These are phyloP conservation scores for Ceratothoa steindachneri DNA, from an alignment of 2,888 invertebrate genomes.

Conservation along the genomic window DNA sequence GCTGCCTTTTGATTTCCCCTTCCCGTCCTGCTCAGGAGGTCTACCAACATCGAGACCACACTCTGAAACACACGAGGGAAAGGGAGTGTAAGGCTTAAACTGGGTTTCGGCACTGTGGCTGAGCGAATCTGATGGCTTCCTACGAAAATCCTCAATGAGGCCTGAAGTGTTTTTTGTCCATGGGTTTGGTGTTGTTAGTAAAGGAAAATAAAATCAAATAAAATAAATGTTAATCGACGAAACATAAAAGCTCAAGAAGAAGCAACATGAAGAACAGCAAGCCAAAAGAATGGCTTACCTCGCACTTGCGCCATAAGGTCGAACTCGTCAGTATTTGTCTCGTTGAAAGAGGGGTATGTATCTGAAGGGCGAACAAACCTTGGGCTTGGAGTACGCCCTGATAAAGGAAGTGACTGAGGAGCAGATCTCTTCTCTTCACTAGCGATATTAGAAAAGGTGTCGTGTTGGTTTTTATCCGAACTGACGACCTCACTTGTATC, in stretches of 20 bases:
- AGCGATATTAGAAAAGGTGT: background rate
- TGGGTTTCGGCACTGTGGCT: background rate
- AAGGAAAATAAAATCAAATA: slow-evolving; percentile 5
- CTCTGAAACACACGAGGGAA: slow-evolving; percentile 48
- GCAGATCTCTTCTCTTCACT: slow-evolving; percentile 7
- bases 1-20: slow-evolving; percentile 43
- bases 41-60: slow-evolving; percentile 40
- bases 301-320: slow-evolving; percentile 48
- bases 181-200: slow-evolving; percentile 6
- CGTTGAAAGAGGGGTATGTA: slow-evolving; percentile 28
- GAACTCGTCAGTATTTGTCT: slow-evolving; percentile 42
- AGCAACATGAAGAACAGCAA: slow-evolving; percentile 39
- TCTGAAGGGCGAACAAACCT: slow-evolving; percentile 40
- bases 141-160: slow-evolving; percentile 1
- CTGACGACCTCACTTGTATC: slow-evolving; percentile 7
- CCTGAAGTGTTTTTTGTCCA: background rate
- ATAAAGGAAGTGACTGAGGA: slow-evolving; percentile 8
- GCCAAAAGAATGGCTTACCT: slow-evolving; percentile 48
- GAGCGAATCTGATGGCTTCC: background rate
- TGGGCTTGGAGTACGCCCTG: slow-evolving; percentile 33
- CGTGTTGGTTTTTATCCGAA: background rate
- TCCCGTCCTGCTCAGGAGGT: slow-evolving; percentile 37
- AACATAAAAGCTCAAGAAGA: slow-evolving; percentile 26
- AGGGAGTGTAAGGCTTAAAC: slow-evolving; percentile 37
- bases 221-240: slow-evolving; percentile 6